Percentiles rank a stretch among this genome's conserved stretches.
phyloP scores from a whole-genome alignment of 2,888 invertebrate species.

The Panopea generosa region DNA sequence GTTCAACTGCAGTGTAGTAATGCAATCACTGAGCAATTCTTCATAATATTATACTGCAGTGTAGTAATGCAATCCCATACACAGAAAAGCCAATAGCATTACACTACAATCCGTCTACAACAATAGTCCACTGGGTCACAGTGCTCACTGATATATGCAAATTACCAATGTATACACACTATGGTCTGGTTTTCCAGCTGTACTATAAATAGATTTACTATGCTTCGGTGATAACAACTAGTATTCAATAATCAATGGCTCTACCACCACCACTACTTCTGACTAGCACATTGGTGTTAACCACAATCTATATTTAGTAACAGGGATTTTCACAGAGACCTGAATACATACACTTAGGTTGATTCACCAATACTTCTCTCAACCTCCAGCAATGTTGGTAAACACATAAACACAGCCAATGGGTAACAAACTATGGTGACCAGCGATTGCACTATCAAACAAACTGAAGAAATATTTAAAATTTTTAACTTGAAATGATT shows the following conservation, averaged over 20 bases:
- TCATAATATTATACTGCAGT: too few relatives aligned
- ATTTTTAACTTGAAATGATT: too few relatives aligned
- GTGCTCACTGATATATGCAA: conserved; percentile 12
- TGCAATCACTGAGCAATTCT: too few relatives aligned
- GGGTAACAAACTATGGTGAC: too few relatives aligned
- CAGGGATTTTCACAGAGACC: conserved; percentile 39
- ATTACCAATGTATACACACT: conserved; percentile 32
- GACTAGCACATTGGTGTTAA: conserved; percentile 9
- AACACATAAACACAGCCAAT: background rate
- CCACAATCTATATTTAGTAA: conserved; percentile 32
- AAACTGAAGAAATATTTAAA: too few relatives aligned
- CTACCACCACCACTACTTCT: conserved; percentile 2
- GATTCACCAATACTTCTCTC: background rate
- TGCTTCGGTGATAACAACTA: conserved; percentile 50
- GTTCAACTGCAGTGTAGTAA: too few relatives aligned
- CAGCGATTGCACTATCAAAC: too few relatives aligned
- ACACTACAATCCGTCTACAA: conserved; percentile 1
- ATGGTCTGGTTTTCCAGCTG: conserved; percentile 24
- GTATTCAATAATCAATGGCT: conserved; percentile 56
- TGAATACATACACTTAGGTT: background rate
- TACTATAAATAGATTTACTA: conserved; percentile 49
- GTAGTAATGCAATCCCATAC: too few relatives aligned
- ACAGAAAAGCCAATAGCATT: background rate
- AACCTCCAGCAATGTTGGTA: too few relatives aligned
- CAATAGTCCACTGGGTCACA: background rate